Evolutionary conservation across 37 sponge, comb jelly and placozoan species (phyloP).

Genomic region (Eunapius fragilis): DNA sequence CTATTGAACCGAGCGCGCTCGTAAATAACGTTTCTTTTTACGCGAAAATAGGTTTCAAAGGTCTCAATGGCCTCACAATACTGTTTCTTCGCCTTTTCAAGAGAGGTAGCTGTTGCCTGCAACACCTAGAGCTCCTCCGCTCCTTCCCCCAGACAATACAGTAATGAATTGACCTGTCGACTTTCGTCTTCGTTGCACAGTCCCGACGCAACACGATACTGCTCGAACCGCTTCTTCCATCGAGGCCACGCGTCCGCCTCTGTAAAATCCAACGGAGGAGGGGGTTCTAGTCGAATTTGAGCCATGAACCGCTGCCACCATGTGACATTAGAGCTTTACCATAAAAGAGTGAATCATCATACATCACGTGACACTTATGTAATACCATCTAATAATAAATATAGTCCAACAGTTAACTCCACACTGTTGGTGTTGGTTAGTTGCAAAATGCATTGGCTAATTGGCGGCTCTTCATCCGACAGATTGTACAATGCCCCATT

Average conservation of each 20-base stretch:
- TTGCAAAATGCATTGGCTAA: too few species aligned
- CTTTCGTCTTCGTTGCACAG: constrained; percentile 1
- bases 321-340: background rate
- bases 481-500: too few species aligned
- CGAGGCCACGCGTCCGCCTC: constrained; percentile 18
- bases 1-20: background rate
- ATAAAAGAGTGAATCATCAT: too few species aligned
- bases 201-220: constrained; percentile 9
- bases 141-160: constrained; percentile 39
- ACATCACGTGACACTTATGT: too few species aligned
- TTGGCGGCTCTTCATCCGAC: too few species aligned
- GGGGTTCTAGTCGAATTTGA: background rate
- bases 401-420: too few species aligned
- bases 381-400: too few species aligned
- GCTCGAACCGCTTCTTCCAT: constrained; percentile 16
- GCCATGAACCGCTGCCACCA: constrained; percentile 43
- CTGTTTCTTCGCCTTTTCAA: too few species aligned
- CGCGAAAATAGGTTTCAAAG: too few species aligned
- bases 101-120: too few species aligned
- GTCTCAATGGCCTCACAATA: too few species aligned
- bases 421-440: too few species aligned
- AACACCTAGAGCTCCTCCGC: constrained; percentile 20
- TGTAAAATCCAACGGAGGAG: constrained; percentile 13
- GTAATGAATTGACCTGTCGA: constrained; percentile 22
- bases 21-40: background rate